Evolutionary conservation across 1,140 invertebrate genomes (phyloP), one percentile per base, ranked within the genome.

Genomic region (Cydia fagiglandana): DNA sequence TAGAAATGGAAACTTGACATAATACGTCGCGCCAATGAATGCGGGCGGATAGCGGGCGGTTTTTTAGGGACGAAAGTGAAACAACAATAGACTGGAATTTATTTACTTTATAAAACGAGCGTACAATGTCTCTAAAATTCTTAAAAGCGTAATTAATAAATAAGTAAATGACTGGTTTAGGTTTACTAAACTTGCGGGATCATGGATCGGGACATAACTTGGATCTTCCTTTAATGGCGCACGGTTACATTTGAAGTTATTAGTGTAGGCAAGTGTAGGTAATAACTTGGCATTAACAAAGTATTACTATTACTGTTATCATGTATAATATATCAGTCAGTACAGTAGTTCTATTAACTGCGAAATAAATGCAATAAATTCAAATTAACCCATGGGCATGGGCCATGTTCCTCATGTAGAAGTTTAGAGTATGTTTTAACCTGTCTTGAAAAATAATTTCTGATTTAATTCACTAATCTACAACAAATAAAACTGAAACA

Each of bases 31-130:
- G 24, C 24, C 24, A 24, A 24, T 24, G 24, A 24, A 24, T 24
- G 2, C 1, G 24, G 24, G n/a, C n/a, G n/a, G n/a, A 24, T 24
- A 24, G 24, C n/a, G 24, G 24, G 24, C 24, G 24, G 24, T 24
- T 24, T 30, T n/a, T 78, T 68, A 79, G 79, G 45, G 41, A 75
- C 76, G 70, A 50, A 56, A 41, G 66, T 38, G 17, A 73, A 30
- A 56, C 47, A 74, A 75, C 70, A 68, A 75, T 73, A 70, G 74
- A 80, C 78, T 81, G 77, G 79, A 81, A 83, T 83, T 84, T 88
- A 83, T 85, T 87, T 86, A 89, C 86, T 89, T 79, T 86, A 85
- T 81, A 83, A 87, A 83, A 75, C n/a, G 15, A 17, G 50, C 50
- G 5, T 53, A 53, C 50, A 53, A 53, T 53, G 50, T 17, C 5